Conservation (phyloP, 2,113 vertebrate genomes). For the Pristiophorus japonicus region DNA sequence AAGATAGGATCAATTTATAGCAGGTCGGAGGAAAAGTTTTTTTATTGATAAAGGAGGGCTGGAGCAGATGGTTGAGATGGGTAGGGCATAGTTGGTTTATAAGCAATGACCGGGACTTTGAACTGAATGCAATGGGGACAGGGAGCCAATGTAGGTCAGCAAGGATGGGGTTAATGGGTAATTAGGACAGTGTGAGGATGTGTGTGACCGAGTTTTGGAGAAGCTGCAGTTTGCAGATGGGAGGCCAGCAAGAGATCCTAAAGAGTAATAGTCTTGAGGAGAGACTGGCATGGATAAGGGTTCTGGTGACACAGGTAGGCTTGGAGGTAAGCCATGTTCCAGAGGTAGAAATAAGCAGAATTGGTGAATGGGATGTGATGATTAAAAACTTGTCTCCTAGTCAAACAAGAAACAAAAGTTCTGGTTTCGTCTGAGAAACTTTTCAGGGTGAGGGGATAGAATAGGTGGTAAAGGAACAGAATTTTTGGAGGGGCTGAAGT, state of each 20-base stretch:
- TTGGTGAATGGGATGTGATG: not conserved
- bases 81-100: not conserved
- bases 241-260: not conserved
- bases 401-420: not conserved
- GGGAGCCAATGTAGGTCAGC: not conserved
- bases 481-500: not conserved
- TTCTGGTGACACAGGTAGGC: not conserved
- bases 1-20: not conserved
- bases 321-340: not conserved
- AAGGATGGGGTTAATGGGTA: not conserved
- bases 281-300: not conserved
- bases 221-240: too few species aligned
- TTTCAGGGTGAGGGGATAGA: not conserved
- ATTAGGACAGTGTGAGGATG: too few species aligned
- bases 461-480: not conserved
- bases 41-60: not conserved
- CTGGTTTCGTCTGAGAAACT: not conserved
- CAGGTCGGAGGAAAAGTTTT: not conserved
- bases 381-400: not conserved
- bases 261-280: not conserved
- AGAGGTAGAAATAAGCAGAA: not conserved
- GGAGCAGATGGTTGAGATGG: not conserved
- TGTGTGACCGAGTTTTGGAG: too few species aligned
- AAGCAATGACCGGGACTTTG: not conserved
- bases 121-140: not conserved